phyloP scores from a whole-genome alignment of 2,797 vertebrate species.

The Sebastolobus altivelis region DNA sequence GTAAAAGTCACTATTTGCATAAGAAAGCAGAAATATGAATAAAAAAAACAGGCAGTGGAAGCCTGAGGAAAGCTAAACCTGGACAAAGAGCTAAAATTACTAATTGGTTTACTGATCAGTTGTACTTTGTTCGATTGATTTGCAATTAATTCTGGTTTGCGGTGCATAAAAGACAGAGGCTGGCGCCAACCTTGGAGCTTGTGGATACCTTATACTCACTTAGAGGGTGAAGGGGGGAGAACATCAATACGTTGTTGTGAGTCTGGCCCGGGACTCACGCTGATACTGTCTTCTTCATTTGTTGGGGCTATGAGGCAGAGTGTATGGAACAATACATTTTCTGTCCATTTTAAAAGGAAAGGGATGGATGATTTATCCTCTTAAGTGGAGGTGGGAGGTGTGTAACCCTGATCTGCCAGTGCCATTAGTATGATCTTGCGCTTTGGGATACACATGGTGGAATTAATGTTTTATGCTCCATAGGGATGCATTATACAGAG shows the following conservation, averaged over 20 bases:
- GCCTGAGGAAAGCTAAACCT: constrained; percentile 87
- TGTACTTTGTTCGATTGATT: constrained; percentile 99
- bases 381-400: constrained; percentile 69
- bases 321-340: constrained; percentile 73
- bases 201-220: constrained; percentile 94
- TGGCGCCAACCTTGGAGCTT: constrained; percentile 96
- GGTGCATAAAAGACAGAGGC: constrained; percentile 91
- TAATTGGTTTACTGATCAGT: constrained; percentile 99
- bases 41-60: constrained; percentile 43
- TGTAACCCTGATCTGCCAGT: constrained; percentile 68
- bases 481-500: constrained; percentile 61
- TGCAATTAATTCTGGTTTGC: constrained; percentile 99
- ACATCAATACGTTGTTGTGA: constrained; percentile 90
- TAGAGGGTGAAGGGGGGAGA: constrained; percentile 84
- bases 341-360: constrained; percentile 69
- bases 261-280: constrained; percentile 79
- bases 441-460: constrained; percentile 52
- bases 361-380: constrained; percentile 74
- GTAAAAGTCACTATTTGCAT: neutral
- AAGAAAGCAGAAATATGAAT: constrained; percentile 35
- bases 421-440: constrained; percentile 72
- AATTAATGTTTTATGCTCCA: constrained; percentile 64
- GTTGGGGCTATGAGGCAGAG: constrained; percentile 67
- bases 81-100: constrained; percentile 97
- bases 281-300: constrained; percentile 85